phyloP scores from a whole-genome alignment of 1,140 invertebrate genomes.

The Drosophila persimilis region DNA sequence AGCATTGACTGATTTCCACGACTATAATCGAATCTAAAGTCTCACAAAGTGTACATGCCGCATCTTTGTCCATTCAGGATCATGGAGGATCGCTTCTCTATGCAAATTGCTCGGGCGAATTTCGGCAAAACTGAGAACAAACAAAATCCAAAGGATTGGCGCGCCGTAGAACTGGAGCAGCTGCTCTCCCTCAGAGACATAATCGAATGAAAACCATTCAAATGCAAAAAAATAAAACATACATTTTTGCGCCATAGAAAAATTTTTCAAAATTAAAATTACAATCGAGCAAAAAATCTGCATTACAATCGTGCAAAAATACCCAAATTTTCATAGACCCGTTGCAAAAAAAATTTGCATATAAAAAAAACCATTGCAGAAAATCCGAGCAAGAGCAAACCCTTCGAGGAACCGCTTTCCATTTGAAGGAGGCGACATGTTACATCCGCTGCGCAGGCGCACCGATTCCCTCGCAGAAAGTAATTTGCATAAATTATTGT shows the following conservation, averaged over 20 bases:
- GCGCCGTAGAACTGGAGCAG: slow-evolving; percentile 48
- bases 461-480: slow-evolving; percentile 33
- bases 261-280: slow-evolving; percentile 66
- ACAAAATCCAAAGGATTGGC: slow-evolving; percentile 34
- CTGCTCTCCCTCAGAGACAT: slow-evolving; percentile 37
- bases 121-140: slow-evolving; percentile 18
- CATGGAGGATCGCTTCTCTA: slow-evolving; percentile 18
- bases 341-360: slow-evolving; percentile 65
- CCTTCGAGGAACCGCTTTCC: slow-evolving; percentile 38
- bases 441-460: slow-evolving; percentile 65
- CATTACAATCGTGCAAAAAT: slow-evolving; percentile 78
- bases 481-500: slow-evolving; percentile 79
- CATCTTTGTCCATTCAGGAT: slow-evolving; percentile 19
- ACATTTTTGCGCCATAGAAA: slow-evolving; percentile 48
- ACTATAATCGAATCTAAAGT: slow-evolving; percentile 26
- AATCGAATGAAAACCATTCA: slow-evolving; percentile 69
- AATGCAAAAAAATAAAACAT: slow-evolving; percentile 69
- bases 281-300: slow-evolving; percentile 77
- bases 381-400: slow-evolving; percentile 55
- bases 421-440: slow-evolving; percentile 50
- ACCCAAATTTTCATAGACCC: slow-evolving; percentile 43
- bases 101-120: slow-evolving; percentile 48
- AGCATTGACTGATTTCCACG: slow-evolving; percentile 30
- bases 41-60: slow-evolving; percentile 36
- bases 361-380: slow-evolving; percentile 64